Percentiles rank a stretch among this genome's conserved stretches.
Conservation (phyloP, 92 coral and sea anemone species). For the Parazoanthus swiftii region DNA sequence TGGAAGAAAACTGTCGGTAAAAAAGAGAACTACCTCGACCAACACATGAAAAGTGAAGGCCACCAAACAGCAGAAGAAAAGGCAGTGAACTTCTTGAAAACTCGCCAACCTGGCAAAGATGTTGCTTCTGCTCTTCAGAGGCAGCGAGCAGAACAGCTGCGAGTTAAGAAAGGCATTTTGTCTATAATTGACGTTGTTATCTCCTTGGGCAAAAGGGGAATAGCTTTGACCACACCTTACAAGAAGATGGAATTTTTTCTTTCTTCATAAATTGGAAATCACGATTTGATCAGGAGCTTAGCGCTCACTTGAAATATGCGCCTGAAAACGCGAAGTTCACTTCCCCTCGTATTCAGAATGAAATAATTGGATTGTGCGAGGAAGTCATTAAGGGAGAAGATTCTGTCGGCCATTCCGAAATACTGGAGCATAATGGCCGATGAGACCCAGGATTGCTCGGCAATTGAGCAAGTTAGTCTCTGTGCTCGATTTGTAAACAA, state of each 20-base stretch:
- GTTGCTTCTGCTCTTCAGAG: constrained; percentile 27
- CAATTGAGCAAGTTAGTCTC: constrained; percentile 45
- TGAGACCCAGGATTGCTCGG: constrained; percentile 51
- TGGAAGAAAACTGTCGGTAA: constrained; percentile 47
- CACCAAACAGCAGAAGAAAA: constrained; percentile 33
- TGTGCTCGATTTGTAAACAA: constrained; percentile 36
- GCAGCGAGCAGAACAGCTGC: constrained; percentile 40
- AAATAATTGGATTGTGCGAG: constrained; percentile 46
- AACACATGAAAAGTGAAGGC: constrained; percentile 46
- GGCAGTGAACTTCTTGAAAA: constrained; percentile 30
- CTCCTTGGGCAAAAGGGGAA: constrained; percentile 48
- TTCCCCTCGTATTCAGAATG: constrained; percentile 44
- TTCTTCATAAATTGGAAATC: constrained; percentile 52
- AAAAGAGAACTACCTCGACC: constrained; percentile 46
- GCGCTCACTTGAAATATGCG: constrained; percentile 44
- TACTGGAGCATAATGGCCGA: constrained; percentile 48
- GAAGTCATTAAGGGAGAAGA: constrained; percentile 44
- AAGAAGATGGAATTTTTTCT: constrained; percentile 35
- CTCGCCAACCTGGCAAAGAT: constrained; percentile 30
- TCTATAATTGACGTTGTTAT: constrained; percentile 41
- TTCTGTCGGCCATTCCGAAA: constrained; percentile 41
- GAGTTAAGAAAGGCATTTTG: constrained; percentile 38
- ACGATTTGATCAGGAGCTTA: constrained; percentile 47
- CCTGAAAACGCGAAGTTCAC: constrained; percentile 52
- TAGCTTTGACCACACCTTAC: constrained; percentile 40